Evolutionary conservation across 2,888 invertebrate species (phyloP), one percentile per base, ranked within the genome.

Genomic region (Hydrotaea diabolus): DNA sequence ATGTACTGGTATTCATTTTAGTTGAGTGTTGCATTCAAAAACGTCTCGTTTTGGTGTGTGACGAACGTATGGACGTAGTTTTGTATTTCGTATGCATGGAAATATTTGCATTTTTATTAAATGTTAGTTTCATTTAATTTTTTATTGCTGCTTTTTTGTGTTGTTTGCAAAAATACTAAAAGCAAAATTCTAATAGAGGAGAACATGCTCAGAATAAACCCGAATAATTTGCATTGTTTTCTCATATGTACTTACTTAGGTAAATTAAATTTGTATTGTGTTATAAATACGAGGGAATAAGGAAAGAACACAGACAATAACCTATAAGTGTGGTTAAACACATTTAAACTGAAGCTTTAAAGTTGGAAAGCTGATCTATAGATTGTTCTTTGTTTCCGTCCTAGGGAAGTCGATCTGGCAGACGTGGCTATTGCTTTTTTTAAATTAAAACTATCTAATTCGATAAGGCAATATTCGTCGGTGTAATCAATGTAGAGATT

Each of bases 21-120:
- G 46, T 69, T 69, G 23, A 21, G 46, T 23, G 43, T 69, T 69
- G 69, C 46, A 66, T 66, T 66, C 43, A 66, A 2, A 66, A 43
- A 66, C 66, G 66, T 64, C 11, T 66, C 19, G 66, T 62, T 62
- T 36, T 23, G 46, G 4, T 15, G 46, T 69, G 23, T 46, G 69
- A 36, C 23, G 62, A 36, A 62, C 21, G 36, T 17, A 57, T 26
- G 62, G 31, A 36, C 8, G 62, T 46, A 66, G 43, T 66, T 43
- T 66, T 64, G 36, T 36, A 5, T 36, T 59, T 21, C 19, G 9
- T 13, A 21, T 21, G 46, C 69, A 69, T 69, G 43, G n/a, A 69
- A 46, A 46, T 46, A 69, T 69, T 66, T 69, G 66, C 66, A 66
- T 69, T 69, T 39, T 69, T 43, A 46, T 69, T 69, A n/a, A 23